Conservation (phyloP, 2,888 invertebrate species). For the Biston stratarius region DNA sequence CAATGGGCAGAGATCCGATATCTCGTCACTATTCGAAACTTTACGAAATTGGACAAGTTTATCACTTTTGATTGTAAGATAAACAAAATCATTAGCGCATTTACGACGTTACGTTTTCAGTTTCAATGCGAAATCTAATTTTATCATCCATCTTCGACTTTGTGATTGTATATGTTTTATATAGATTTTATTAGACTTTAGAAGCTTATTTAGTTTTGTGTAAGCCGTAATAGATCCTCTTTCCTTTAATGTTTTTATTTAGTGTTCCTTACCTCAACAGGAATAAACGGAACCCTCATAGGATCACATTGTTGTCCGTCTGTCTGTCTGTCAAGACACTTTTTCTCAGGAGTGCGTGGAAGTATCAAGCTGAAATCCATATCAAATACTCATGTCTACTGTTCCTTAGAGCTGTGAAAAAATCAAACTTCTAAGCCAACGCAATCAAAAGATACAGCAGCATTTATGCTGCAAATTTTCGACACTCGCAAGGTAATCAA, state of each 20-base stretch:
- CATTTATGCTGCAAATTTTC: too few species aligned
- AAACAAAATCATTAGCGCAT: constrained; percentile 33
- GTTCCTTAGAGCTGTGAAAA: too few species aligned
- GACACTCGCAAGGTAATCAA: too few species aligned
- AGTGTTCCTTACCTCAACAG: too few species aligned
- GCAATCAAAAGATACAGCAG: too few species aligned
- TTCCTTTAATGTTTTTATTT: constrained; percentile 13
- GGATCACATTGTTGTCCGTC: too few species aligned
- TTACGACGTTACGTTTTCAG: constrained; percentile 17
- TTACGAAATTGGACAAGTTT: constrained; percentile 29
- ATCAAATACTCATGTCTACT: too few species aligned
- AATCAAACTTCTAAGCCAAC: too few species aligned
- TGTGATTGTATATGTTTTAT: constrained; percentile 5
- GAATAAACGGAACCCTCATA: too few species aligned
- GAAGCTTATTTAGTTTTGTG: constrained; percentile 10
- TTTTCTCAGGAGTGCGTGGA: too few species aligned
- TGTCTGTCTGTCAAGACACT: too few species aligned
- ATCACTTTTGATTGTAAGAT: constrained; percentile 23
- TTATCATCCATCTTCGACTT: constrained; percentile 7
- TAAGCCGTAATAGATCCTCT: constrained; percentile 12
- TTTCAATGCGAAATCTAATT: constrained; percentile 12
- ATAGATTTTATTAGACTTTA: constrained; percentile 3
- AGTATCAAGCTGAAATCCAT: too few species aligned
- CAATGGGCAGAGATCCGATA: constrained; percentile 80
- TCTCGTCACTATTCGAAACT: constrained; percentile 51